Base-by-base conservation (phyloP, 2,113 vertebrate genomes). In the Lepisosteus osseus region DNA sequence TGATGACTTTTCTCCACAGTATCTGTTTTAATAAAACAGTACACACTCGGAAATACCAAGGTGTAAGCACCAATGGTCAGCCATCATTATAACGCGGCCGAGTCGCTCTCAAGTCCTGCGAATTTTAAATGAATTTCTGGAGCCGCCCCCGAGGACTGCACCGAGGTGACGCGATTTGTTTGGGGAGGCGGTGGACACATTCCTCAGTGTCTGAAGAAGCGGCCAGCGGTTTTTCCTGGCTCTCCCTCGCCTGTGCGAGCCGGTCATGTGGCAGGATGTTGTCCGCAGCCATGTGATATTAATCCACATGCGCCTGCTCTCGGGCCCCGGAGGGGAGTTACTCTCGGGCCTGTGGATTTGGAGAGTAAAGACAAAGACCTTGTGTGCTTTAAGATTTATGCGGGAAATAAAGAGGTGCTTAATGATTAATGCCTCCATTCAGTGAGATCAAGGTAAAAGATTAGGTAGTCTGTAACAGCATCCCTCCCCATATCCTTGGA, bases 361-460 rank as follows among this genome's bases (percentile, higher is more conserved):
- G 83, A 69, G 83, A 86, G 87, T 85, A 17, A 90, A 88, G 90
- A 93, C 90, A 93, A 93, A 93, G 90, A 85, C 86, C 81, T 73
- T 86, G 90, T 89, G 88, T 90, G 84, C 85, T 87, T 6, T 14
- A 65, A 40, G 64, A 64, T 54, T 15, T 54, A 64, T 64, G 64
- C 45, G 42, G 61, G 61, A 65, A 63, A 13, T 14, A 4, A 6
- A 66, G 12, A 43, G 3, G 3, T 47, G 43, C 2, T n/a, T 42
- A n/a, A 45, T 66, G 51, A 54, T 13, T 14, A 9, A 17, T 65
- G 45, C 64, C 61, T 51, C 69, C 47, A 51, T 51, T 51, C 47
- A 51, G 47, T 6, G 9, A 9, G 47, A 51, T 51, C 47, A 51
- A 51, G 47, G 47, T 51, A 51, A 51, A 29, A 51, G 47, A 51